Evolutionary conservation across 30 jellyfish, hydroid and myxozoan genomes (phyloP).

Genomic region (Phacellophora camtschatica): DNA sequence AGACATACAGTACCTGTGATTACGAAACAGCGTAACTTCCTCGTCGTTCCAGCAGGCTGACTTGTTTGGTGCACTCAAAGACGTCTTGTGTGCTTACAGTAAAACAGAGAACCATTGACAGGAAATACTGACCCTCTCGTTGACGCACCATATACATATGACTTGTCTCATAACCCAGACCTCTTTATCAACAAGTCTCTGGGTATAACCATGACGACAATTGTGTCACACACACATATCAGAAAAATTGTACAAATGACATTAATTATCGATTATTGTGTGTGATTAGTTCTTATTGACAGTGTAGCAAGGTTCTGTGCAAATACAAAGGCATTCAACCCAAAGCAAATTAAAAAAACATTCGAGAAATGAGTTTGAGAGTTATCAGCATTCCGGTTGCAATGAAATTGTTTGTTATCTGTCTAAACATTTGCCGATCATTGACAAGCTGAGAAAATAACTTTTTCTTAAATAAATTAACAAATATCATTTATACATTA

Average conservation of each 20-base stretch:
- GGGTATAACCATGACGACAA: background rate
- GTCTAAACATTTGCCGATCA: conserved; percentile 49
- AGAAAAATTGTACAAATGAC: conserved; percentile 11
- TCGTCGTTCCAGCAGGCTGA: too few relatives aligned
- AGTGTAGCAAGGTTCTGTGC: conserved; percentile 18
- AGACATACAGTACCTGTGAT: too few relatives aligned
- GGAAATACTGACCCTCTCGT: background rate
- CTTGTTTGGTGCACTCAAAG: too few relatives aligned
- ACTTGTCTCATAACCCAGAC: conserved; percentile 34
- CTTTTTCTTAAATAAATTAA: conserved; percentile 35
- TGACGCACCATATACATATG: background rate
- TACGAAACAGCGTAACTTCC: too few relatives aligned
- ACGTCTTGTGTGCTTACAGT: too few relatives aligned
- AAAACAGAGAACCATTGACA: background rate
- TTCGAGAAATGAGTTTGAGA: conserved; percentile 39
- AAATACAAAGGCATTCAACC: background rate
- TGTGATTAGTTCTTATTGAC: background rate
- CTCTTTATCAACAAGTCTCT: conserved; percentile 1
- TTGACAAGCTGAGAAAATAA: conserved; percentile 59
- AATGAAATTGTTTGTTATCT: conserved; percentile 20
- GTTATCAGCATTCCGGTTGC: conserved; percentile 42
- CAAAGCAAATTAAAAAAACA: background rate
- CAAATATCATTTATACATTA: conserved; percentile 24
- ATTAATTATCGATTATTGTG: conserved; percentile 40
- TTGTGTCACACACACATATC: background rate